Conservation (phyloP, 2,797 vertebrate species). For the Strix occidentalis region DNA sequence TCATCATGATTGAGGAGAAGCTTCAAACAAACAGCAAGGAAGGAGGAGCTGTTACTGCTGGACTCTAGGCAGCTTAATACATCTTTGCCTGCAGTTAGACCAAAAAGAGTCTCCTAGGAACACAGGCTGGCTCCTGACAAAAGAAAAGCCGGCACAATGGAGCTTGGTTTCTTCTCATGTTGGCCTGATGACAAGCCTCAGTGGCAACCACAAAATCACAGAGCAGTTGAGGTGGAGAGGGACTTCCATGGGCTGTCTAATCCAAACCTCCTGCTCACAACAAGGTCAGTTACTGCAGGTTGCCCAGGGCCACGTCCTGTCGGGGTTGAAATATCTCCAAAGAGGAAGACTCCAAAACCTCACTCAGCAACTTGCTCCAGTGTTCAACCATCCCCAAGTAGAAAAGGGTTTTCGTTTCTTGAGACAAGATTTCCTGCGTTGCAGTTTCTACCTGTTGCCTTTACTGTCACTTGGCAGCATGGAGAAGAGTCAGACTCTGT, state of each 20-base stretch:
- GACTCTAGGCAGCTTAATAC: background rate
- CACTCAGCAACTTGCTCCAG: background rate
- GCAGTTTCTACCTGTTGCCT: background rate
- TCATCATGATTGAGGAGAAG: background rate
- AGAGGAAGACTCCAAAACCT: background rate
- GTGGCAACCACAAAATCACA: background rate
- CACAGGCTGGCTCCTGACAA: background rate
- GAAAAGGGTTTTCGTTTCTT: background rate
- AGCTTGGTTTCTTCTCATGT: background rate
- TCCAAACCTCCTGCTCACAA: background rate
- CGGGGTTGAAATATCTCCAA: background rate
- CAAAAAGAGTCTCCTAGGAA: background rate
- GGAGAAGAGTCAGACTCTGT: background rate
- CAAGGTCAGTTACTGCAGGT: background rate
- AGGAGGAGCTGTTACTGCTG: background rate
- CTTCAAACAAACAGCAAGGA: background rate
- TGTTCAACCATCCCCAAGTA: background rate
- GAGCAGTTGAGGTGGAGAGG: background rate
- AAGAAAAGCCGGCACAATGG: rapidly evolving
- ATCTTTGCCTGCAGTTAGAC: background rate
- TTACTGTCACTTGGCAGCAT: background rate
- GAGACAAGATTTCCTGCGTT: background rate
- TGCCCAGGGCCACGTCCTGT: background rate
- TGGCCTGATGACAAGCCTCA: background rate
- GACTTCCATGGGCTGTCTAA: background rate